These are phyloP conservation scores for Amyelois transitella DNA, from an alignment of 1,140 invertebrate species.

Conservation along the genomic window DNA sequence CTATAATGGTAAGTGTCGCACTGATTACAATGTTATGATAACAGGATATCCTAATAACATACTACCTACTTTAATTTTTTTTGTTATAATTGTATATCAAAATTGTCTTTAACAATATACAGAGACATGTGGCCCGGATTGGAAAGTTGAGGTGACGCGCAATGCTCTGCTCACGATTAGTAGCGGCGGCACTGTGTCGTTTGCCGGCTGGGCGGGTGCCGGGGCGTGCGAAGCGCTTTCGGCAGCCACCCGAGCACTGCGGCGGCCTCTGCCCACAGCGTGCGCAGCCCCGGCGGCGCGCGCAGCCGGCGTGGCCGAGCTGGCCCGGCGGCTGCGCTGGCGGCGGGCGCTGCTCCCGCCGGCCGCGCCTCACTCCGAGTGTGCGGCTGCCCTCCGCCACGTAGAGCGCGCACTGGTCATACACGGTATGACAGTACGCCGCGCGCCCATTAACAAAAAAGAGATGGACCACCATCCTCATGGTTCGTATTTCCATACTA, in stretches of 20 bases:
- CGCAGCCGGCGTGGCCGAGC: conserved; percentile 19
- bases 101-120: background rate
- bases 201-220: conserved; percentile 23
- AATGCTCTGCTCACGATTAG: conserved; percentile 20
- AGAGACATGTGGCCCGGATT: conserved; percentile 43
- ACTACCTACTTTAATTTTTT: background rate
- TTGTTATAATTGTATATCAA: background rate
- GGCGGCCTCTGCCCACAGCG: conserved; percentile 16
- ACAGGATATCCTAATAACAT: background rate
- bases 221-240: conserved; percentile 24
- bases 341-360: conserved; percentile 24
- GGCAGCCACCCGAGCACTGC: conserved; percentile 20
- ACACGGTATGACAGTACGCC: conserved; percentile 23
- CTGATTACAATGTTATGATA: background rate
- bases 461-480: conserved; percentile 20
- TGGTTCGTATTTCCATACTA: conserved; percentile 19
- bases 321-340: conserved; percentile 31
- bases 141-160: conserved; percentile 22
- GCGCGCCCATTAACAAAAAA: conserved; percentile 4
- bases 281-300: conserved; percentile 23
- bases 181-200: conserved; percentile 23
- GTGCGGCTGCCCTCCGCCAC: conserved; percentile 19
- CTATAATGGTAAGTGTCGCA: conserved; percentile 26
- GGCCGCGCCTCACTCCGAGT: conserved; percentile 12
- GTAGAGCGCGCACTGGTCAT: conserved; percentile 22